These are phyloP conservation scores for Polyommatus iphigenia DNA, from an alignment of 2,888 invertebrate species.

Conservation along the genomic window DNA sequence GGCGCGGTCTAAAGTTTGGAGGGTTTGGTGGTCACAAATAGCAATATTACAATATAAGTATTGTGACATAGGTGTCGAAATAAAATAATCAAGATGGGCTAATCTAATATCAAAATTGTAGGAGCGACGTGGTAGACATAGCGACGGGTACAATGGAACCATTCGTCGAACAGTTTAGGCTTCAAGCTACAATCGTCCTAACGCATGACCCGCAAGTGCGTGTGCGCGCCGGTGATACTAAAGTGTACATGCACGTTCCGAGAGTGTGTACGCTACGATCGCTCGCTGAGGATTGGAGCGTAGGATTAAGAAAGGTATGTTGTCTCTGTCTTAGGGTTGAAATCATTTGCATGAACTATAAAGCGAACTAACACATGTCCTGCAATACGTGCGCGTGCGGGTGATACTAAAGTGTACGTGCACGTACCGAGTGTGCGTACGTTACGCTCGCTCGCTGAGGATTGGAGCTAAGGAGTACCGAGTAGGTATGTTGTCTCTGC, in stretches of 20 bases:
- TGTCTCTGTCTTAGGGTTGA: neutral
- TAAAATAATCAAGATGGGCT: too few relatives aligned
- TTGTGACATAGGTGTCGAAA: too few relatives aligned
- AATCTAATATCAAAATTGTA: conserved; percentile 41
- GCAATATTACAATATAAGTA: too few relatives aligned
- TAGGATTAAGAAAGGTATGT: conserved; percentile 46
- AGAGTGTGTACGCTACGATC: conserved; percentile 55
- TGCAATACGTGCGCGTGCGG: conserved; percentile 48
- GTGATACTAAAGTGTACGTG: conserved; percentile 49
- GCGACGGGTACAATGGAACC: conserved; percentile 61
- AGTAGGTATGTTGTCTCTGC: conserved; percentile 44
- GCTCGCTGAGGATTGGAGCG: conserved; percentile 55
- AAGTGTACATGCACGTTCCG: conserved; percentile 53
- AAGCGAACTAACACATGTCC: conserved; percentile 39
- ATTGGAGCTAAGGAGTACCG: conserved; percentile 53
- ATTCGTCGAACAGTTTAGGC: conserved; percentile 52
- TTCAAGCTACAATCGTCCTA: conserved; percentile 48
- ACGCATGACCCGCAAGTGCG: conserved; percentile 45
- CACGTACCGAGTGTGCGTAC: conserved; percentile 58
- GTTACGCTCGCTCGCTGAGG: conserved; percentile 51
- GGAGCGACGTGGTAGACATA: conserved; percentile 66
- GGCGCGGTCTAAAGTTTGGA: too few relatives aligned
- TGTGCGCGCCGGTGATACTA: conserved; percentile 47
- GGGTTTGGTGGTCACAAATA: too few relatives aligned
- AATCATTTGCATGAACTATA: too few relatives aligned